phyloP scores from a whole-genome alignment of 2,888 invertebrate genomes.

The Chrysodeixis includens region DNA sequence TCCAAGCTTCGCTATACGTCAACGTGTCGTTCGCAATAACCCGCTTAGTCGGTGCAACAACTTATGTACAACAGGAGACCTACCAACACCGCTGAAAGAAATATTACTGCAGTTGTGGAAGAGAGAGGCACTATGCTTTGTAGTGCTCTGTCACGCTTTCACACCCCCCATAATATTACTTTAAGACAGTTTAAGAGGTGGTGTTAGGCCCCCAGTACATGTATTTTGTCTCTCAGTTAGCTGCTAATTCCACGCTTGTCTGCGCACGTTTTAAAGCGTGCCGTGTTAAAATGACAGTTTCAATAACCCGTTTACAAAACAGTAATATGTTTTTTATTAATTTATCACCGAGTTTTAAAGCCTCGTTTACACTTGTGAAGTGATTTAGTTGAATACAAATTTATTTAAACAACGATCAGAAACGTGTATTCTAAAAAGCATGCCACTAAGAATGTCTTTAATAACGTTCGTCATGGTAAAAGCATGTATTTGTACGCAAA shows the following conservation, averaged over 20 bases:
- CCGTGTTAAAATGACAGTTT: slow-evolving; percentile 45
- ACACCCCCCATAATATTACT: no score
- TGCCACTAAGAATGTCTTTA: neutral
- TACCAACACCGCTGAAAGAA: no score
- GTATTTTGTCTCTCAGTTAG: slow-evolving; percentile 55
- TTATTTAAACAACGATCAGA: neutral
- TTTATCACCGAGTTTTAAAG: slow-evolving; percentile 35
- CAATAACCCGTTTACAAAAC: slow-evolving; percentile 46
- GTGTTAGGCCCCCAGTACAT: neutral
- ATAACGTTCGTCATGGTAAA: neutral
- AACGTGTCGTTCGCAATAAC: slow-evolving; percentile 51
- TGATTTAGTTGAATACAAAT: slow-evolving; percentile 4
- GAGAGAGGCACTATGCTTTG: no score
- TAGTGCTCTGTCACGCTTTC: no score
- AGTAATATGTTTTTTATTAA: slow-evolving; percentile 19
- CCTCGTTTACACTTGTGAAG: slow-evolving; percentile 1
- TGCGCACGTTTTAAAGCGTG: slow-evolving; percentile 47
- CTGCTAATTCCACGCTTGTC: slow-evolving; percentile 59
- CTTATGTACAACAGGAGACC: no score
- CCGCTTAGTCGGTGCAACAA: slow-evolving; percentile 30
- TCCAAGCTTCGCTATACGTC: slow-evolving; percentile 40
- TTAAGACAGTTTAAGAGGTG: no score
- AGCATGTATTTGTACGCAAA: neutral
- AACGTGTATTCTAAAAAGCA: slow-evolving; percentile 3
- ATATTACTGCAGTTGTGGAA: no score